These are phyloP conservation scores for Anguilla megastoma DNA, from an alignment of 2,797 vertebrate genomes.

Conservation along the genomic window DNA sequence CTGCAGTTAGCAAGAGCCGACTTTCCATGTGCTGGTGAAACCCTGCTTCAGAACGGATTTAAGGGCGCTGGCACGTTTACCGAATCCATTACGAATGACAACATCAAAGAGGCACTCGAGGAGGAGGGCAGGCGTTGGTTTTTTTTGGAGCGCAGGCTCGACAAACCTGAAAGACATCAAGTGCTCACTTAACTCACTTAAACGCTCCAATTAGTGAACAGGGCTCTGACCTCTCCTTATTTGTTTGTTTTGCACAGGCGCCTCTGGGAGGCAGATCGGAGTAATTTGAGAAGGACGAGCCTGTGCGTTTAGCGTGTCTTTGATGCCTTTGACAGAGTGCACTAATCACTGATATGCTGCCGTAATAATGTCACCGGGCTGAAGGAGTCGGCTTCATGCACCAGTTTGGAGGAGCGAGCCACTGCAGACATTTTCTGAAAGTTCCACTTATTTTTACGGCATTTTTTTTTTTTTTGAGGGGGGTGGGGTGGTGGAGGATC, in stretches of 20 bases:
- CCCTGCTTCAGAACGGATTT: slow-evolving; percentile 48
- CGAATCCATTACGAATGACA: slow-evolving; percentile 62
- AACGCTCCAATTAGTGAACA: slow-evolving; percentile 40
- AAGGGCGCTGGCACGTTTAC: slow-evolving; percentile 59
- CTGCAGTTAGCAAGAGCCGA: slow-evolving; percentile 49
- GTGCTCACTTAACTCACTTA: slow-evolving; percentile 48
- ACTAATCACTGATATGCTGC: not conserved
- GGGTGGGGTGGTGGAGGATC: not conserved
- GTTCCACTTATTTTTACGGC: not conserved
- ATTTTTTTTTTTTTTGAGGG: no score
- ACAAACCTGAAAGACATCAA: slow-evolving; percentile 64
- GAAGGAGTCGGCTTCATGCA: not conserved
- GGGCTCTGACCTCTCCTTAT: not conserved
- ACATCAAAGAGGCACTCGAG: slow-evolving; percentile 66
- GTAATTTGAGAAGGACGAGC: not conserved
- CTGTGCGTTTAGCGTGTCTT: not conserved
- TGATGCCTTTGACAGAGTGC: not conserved
- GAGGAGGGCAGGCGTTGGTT: slow-evolving; percentile 67
- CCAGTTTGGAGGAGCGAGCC: not conserved
- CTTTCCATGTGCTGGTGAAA: slow-evolving; percentile 60
- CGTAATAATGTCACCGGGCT: not conserved
- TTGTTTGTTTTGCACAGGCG: not conserved
- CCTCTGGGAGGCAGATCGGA: not conserved
- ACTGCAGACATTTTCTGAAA: not conserved
- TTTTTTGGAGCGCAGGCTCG: slow-evolving; percentile 59